Evolutionary conservation across 1,140 invertebrate genomes (phyloP).

Genomic region (Centruroides sculpturatus): DNA sequence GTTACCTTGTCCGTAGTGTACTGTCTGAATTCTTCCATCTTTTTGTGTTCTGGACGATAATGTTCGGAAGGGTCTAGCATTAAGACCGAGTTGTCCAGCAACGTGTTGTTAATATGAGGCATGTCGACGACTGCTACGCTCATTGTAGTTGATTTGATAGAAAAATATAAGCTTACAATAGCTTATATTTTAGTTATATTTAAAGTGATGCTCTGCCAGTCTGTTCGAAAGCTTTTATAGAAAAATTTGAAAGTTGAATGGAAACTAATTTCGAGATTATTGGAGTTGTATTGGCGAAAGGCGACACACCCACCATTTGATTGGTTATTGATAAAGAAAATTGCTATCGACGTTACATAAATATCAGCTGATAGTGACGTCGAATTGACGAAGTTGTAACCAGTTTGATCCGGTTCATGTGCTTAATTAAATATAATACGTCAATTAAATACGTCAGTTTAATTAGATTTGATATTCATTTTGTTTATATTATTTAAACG

Average conservation of each 20-base stretch:
- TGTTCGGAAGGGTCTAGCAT: constrained; percentile 50
- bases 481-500: too few species aligned
- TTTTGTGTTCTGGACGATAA: constrained; percentile 45
- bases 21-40: constrained; percentile 50
- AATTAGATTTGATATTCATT: too few species aligned
- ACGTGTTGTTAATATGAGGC: too few species aligned
- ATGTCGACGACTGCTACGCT: neutral
- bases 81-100: neutral
- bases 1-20: constrained; percentile 45
- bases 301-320: neutral
- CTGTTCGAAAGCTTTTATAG: neutral
- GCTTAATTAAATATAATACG: too few species aligned
- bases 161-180: too few species aligned
- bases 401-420: too few species aligned
- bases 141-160: neutral
- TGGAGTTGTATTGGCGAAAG: neutral
- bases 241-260: neutral
- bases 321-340: neutral
- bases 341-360: too few species aligned
- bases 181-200: neutral
- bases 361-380: too few species aligned
- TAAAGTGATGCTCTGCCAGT: neutral
- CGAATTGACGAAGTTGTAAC: too few species aligned
- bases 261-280: too few species aligned
- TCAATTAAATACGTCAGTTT: too few species aligned